Percentiles rank a stretch among this genome's conserved stretches.
phyloP scores from a whole-genome alignment of 2,888 invertebrate genomes.

The Apodemia mormo region DNA sequence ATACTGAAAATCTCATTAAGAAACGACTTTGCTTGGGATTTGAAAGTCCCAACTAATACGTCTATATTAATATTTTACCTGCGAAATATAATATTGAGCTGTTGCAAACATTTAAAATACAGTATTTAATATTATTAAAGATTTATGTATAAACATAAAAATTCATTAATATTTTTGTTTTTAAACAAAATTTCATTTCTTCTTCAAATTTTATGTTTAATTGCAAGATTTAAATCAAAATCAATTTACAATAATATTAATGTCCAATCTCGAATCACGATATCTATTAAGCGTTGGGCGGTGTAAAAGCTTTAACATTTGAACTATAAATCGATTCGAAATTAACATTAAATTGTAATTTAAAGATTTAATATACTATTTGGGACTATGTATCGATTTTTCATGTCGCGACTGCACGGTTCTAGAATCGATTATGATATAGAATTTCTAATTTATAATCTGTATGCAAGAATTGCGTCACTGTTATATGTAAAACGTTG shows the following conservation, averaged over 20 bases:
- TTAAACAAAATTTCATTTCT: background rate
- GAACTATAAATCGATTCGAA: constrained; percentile 60
- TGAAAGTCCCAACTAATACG: no score
- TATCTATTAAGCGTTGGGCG: constrained; percentile 17
- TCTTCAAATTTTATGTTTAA: background rate
- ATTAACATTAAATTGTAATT: constrained; percentile 68
- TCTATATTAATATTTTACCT: no score
- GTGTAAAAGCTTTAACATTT: constrained; percentile 30
- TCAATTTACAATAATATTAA: constrained; percentile 9
- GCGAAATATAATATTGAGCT: no score
- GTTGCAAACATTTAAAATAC: no score
- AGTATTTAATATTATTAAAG: background rate
- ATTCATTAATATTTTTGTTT: background rate
- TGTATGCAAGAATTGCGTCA: constrained; percentile 1
- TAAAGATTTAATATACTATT: constrained; percentile 39
- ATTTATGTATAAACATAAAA: background rate
- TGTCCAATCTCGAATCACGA: constrained; percentile 5
- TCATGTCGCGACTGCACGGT: constrained; percentile 11
- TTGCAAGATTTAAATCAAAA: constrained; percentile 11
- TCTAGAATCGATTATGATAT: constrained; percentile 13
- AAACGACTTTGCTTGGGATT: no score
- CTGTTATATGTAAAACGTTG: background rate
- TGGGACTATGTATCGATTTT: constrained; percentile 15
- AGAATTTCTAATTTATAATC: constrained; percentile 1
- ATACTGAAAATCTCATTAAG: no score